Evolutionary conservation across 2,888 invertebrate genomes (phyloP).

Genomic region (Tiphia femorata): DNA sequence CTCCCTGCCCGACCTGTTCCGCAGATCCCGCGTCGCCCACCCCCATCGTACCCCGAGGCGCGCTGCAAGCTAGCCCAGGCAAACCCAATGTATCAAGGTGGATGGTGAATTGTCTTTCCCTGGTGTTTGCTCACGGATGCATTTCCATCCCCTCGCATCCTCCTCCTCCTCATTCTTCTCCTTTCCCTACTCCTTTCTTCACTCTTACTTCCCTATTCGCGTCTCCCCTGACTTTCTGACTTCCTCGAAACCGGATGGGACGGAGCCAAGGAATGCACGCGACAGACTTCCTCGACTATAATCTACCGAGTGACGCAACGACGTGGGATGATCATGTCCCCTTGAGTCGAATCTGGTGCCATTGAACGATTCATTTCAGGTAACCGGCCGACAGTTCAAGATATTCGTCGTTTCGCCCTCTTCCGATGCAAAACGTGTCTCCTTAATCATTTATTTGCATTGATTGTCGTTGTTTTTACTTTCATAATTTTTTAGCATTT

Average conservation of each 20-base stretch:
- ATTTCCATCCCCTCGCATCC: not conserved
- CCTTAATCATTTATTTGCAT: too few relatives aligned
- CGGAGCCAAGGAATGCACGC: constrained; percentile 10
- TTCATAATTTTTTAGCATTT: too few relatives aligned
- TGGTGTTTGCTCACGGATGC: constrained; percentile 25
- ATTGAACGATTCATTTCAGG: not conserved
- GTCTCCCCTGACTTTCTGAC: not conserved
- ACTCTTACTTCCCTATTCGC: constrained; percentile 6
- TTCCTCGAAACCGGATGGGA: not conserved
- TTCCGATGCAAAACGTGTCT: too few relatives aligned
- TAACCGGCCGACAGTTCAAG: too few relatives aligned
- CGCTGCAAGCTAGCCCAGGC: constrained; percentile 28
- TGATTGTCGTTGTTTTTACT: too few relatives aligned
- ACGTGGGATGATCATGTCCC: constrained; percentile 8
- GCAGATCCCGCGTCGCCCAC: too few relatives aligned
- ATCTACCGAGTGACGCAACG: constrained; percentile 22
- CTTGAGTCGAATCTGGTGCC: not conserved
- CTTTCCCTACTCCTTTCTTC: too few relatives aligned
- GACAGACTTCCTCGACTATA: not conserved
- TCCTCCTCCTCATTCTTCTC: not conserved
- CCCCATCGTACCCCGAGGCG: constrained; percentile 1
- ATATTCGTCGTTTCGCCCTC: too few relatives aligned
- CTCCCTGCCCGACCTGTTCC: too few relatives aligned
- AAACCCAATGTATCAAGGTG: constrained; percentile 40
- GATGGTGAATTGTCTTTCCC: constrained; percentile 34